phyloP scores from a whole-genome alignment of 2,113 vertebrate species.

The Neoarius graeffei region DNA sequence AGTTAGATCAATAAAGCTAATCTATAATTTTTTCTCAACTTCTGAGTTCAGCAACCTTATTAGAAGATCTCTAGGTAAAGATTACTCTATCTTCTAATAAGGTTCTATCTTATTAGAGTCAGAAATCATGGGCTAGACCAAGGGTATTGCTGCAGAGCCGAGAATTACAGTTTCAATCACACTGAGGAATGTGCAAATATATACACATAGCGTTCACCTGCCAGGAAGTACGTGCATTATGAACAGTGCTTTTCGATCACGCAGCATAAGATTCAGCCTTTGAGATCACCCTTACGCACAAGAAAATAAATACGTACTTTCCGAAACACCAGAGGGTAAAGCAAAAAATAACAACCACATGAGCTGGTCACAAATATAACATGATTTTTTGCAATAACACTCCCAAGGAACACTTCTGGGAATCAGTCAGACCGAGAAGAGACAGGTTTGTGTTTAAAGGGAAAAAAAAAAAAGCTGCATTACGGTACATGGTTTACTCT shows the following conservation, averaged over 20 bases:
- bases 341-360: constrained; percentile 33
- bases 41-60: neutral
- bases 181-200: neutral
- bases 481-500: constrained; percentile 9
- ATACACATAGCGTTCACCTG: constrained; percentile 12
- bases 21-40: constrained; percentile 5
- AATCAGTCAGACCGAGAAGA: neutral
- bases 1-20: constrained; percentile 9
- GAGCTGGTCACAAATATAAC: constrained; percentile 14
- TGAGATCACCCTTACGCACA: constrained; percentile 4
- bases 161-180: constrained; percentile 66
- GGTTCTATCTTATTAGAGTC: constrained; percentile 14
- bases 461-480: neutral
- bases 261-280: constrained; percentile 22
- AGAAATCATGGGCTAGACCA: constrained; percentile 48
- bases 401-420: constrained; percentile 9
- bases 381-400: constrained; percentile 26
- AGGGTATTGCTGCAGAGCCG: constrained; percentile 47
- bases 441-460: neutral
- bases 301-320: constrained; percentile 4
- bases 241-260: constrained; percentile 14
- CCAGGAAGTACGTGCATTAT: constrained; percentile 31
- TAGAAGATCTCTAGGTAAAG: constrained; percentile 15
- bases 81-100: constrained; percentile 17
- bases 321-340: constrained; percentile 17